A percentile compares a stretch with the other conserved stretches of the same genome.
phyloP scores from a whole-genome alignment of 2,888 invertebrate genomes.

The Caenorhabditis panamensis region DNA sequence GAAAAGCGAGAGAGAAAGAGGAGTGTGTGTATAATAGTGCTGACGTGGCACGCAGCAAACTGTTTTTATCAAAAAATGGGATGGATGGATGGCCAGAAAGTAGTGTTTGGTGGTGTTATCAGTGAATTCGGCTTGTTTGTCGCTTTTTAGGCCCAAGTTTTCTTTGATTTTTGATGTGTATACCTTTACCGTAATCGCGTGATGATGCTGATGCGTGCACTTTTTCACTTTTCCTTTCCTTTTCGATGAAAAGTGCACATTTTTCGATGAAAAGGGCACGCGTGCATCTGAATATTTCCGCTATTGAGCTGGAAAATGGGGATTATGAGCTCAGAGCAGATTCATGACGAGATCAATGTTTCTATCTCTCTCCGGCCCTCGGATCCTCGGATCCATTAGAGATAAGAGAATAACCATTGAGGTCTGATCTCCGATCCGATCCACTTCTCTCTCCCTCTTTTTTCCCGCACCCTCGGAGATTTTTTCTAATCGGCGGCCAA shows the following conservation, averaged over 20 bases:
- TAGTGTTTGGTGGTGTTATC: background rate
- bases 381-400: too few relatives aligned
- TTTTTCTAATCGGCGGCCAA: slow-evolving; percentile 33
- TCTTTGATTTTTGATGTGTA: background rate
- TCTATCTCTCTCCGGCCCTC: too few relatives aligned
- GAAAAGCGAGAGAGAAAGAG: background rate
- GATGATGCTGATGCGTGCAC: background rate
- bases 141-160: background rate
- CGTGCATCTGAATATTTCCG: too few relatives aligned
- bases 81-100: background rate
- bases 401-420: background rate
- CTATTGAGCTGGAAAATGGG: too few relatives aligned
- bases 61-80: slow-evolving; percentile 2
- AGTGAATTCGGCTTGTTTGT: background rate
- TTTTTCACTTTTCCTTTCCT: too few relatives aligned
- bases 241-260: background rate
- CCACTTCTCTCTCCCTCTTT: background rate
- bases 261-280: background rate
- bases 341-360: too few relatives aligned
- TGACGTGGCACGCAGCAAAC: slow-evolving; percentile 25
- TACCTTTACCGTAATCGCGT: background rate
- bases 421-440: slow-evolving; percentile 29
- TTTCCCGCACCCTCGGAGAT: background rate
- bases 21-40: background rate
- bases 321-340: too few relatives aligned